Evolutionary conservation across 2,113 vertebrate species (phyloP).

Genomic region (Marcusenius ussheri): DNA sequence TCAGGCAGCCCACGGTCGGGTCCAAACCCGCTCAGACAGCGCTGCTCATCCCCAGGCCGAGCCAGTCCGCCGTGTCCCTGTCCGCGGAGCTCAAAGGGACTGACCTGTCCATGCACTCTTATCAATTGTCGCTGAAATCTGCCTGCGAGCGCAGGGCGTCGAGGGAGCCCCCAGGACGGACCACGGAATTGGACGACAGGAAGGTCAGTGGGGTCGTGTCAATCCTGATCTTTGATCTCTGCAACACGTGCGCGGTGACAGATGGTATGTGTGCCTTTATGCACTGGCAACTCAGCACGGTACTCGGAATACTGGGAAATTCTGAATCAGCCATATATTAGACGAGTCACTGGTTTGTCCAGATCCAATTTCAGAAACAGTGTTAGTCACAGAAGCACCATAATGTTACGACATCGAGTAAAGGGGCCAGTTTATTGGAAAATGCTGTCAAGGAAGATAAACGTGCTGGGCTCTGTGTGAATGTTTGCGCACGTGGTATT

Average conservation of each 20-base stretch:
- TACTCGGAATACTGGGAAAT: not conserved
- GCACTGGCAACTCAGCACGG: not conserved
- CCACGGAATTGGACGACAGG: slow-evolving; percentile 76
- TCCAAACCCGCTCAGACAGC: slow-evolving; percentile 83
- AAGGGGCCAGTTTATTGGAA: not conserved
- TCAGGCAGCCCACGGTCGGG: slow-evolving; percentile 75
- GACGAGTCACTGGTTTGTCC: not conserved
- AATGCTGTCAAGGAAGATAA: slow-evolving; percentile 29
- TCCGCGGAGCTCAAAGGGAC: slow-evolving; percentile 63
- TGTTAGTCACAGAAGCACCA: not conserved
- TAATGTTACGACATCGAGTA: not conserved
- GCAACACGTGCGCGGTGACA: not conserved
- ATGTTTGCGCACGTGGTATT: not conserved
- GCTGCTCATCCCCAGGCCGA: slow-evolving; percentile 75
- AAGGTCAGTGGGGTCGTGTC: slow-evolving; percentile 78
- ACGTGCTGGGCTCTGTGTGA: slow-evolving; percentile 27
- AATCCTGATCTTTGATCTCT: slow-evolving; percentile 23
- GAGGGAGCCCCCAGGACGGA: slow-evolving; percentile 42
- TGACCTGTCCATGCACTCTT: slow-evolving; percentile 63
- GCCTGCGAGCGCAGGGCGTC: slow-evolving; percentile 62
- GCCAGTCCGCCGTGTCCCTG: slow-evolving; percentile 54
- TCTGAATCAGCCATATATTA: not conserved
- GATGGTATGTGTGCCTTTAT: too few species aligned
- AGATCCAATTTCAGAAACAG: not conserved
- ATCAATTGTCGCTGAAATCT: slow-evolving; percentile 75